Evolutionary conservation across 2,113 vertebrate genomes (phyloP), one percentile per base, ranked within the genome.

Genomic region (Prinia subflava): DNA sequence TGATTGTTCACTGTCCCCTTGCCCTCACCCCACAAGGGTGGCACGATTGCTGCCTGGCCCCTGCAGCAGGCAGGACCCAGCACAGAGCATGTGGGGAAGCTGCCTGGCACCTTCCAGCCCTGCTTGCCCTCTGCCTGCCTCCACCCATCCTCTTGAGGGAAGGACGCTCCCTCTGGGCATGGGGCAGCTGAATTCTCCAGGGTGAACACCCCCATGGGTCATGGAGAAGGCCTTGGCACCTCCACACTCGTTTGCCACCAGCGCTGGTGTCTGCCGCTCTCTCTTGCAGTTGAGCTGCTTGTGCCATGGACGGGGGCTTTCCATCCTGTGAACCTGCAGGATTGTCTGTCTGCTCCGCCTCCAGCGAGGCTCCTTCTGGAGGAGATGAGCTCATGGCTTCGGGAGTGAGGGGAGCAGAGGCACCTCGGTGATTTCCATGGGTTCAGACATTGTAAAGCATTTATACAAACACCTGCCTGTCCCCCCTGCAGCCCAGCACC

Each of bases 401-500:
- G 6, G 55, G 71, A 59, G 63, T 49, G 75, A 80, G 35, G 22
- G 76, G 79, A 87, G 83, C 85, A 93, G 74, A 90, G 80, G 79
- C 77, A 60, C 37, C 15, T 1, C 24, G 59, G 79, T 2, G 5
- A 60, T 94, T 87, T 68, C 64, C 0, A 44, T 52, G 44, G 49
- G 23, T 80, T 91, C 94, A 76, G 90, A 56, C 91, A 83, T 94
- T 95, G 83, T 87, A 88, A 96, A 95, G 81, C 85, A 52, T 93
- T 93, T 94, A 64, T 56, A 55, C 87, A 82, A 88, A 92, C 87
- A 83, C 71, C 57, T 70, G 24, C 68, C 65, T 93, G 81, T 96
- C 80, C 53, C 12, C 10, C 49, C 44, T 25, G 55, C 62, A 83
- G 83, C 57, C n/a, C 2, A 3, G 33, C 30, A 7, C 70, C 0